Evolutionary conservation across 1,140 invertebrate genomes (phyloP).

Genomic region (Euwallacea fornicatus): DNA sequence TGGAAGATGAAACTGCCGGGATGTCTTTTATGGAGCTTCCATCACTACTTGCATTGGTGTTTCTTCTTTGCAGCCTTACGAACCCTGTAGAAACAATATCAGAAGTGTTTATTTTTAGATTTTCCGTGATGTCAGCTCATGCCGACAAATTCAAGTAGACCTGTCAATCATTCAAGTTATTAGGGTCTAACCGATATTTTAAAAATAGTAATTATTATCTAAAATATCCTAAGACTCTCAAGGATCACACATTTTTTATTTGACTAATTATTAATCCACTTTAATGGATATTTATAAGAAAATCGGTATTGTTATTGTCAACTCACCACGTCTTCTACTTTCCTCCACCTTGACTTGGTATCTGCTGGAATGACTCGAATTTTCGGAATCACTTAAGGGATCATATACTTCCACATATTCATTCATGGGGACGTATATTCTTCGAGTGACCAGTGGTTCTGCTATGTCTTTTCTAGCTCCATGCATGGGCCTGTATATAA

Average conservation of each 20-base stretch:
- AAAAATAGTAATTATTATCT: too few relatives aligned
- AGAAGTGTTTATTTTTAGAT: neutral
- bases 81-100: conserved; percentile 7
- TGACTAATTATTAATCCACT: neutral
- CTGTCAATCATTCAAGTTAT: neutral
- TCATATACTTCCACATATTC: conserved; percentile 76
- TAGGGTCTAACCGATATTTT: too few relatives aligned
- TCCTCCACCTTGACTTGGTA: conserved; percentile 65
- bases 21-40: conserved; percentile 13
- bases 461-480: conserved; percentile 51
- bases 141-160: neutral
- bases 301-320: too few relatives aligned
- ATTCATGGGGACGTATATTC: conserved; percentile 67
- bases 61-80: conserved; percentile 16
- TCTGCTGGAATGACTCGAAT: neutral
- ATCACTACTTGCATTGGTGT: neutral
- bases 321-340: conserved; percentile 43
- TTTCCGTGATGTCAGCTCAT: neutral
- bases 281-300: neutral
- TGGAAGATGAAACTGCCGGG: neutral
- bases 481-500: conserved; percentile 47
- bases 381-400: conserved; percentile 54
- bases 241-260: too few relatives aligned
- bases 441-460: conserved; percentile 64
- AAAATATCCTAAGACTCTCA: too few relatives aligned